These are phyloP conservation scores for Lucifuga dentata DNA, from an alignment of 2,113 vertebrate genomes.

Conservation along the genomic window DNA sequence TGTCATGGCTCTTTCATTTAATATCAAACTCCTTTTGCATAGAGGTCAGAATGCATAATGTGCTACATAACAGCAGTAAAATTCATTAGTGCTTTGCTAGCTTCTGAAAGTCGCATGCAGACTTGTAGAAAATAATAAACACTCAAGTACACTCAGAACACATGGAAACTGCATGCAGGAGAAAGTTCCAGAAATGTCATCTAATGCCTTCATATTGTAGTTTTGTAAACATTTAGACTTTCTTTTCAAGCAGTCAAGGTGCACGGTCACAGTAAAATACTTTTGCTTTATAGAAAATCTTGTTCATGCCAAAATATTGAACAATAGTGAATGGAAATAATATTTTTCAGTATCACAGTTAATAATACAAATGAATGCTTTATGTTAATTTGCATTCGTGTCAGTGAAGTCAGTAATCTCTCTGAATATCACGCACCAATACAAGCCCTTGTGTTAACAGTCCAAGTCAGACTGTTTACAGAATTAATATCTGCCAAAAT, in stretches of 20 bases:
- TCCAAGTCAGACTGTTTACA: slow-evolving; percentile 54
- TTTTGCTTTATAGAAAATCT: slow-evolving; percentile 65
- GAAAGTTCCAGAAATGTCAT: slow-evolving; percentile 60
- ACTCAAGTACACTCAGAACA: slow-evolving; percentile 58
- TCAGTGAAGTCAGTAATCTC: slow-evolving; percentile 38
- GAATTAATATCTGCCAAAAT: slow-evolving; percentile 61
- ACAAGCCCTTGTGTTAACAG: slow-evolving; percentile 65
- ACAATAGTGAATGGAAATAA: slow-evolving; percentile 59
- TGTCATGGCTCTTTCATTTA: slow-evolving; percentile 98
- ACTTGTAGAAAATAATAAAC: slow-evolving; percentile 51
- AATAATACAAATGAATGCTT: slow-evolving; percentile 54
- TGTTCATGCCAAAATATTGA: slow-evolving; percentile 55
- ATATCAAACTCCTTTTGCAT: slow-evolving; percentile 89
- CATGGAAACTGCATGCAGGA: slow-evolving; percentile 80
- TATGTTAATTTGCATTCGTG: slow-evolving; percentile 46
- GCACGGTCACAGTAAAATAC: slow-evolving; percentile 68
- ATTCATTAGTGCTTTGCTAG: slow-evolving; percentile 54
- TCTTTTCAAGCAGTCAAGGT: slow-evolving; percentile 73
- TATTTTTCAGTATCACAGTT: slow-evolving; percentile 44
- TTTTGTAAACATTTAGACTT: slow-evolving; percentile 68
- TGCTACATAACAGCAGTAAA: slow-evolving; percentile 70
- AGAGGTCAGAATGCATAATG: slow-evolving; percentile 74
- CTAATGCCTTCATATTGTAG: slow-evolving; percentile 54
- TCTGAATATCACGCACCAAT: slow-evolving; percentile 50
- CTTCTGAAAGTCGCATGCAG: slow-evolving; percentile 80